Evolutionary conservation across 2,888 invertebrate genomes (phyloP).

Genomic region (Morpho helenor): DNA sequence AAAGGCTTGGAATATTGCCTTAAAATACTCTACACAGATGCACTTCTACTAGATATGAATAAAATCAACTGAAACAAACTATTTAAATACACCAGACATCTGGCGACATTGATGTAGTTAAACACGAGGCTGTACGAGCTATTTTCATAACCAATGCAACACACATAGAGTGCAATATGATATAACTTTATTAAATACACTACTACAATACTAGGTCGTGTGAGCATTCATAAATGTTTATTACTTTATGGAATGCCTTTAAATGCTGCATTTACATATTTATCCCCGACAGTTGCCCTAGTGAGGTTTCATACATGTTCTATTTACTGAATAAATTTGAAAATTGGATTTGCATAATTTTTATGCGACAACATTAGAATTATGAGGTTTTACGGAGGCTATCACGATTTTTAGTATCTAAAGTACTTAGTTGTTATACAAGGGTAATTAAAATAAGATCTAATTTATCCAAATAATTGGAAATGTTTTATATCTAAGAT

Average conservation of each 20-base stretch:
- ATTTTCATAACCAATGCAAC: conserved; percentile 1
- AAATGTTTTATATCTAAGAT: no score
- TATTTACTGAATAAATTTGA: not conserved
- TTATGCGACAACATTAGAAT: not conserved
- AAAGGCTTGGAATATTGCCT: no score
- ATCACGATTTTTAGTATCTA: no score
- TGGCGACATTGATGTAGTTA: not conserved
- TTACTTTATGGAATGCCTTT: conserved; percentile 3
- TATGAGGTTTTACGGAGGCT: no score
- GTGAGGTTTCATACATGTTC: not conserved
- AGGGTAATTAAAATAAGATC: no score
- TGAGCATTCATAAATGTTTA: conserved; percentile 2
- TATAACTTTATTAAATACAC: not conserved
- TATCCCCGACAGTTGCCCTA: not conserved
- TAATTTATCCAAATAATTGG: no score
- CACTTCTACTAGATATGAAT: no score
- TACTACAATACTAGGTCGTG: conserved; percentile 1
- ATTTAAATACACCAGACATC: not conserved
- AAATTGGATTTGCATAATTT: not conserved
- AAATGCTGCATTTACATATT: conserved; percentile 2
- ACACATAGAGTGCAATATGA: not conserved
- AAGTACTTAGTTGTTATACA: no score
- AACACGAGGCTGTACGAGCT: not conserved
- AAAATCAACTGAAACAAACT: no score
- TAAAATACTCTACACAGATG: no score